Conservation (phyloP, 2,113 vertebrate genomes). For the Stigmatopora nigra region DNA sequence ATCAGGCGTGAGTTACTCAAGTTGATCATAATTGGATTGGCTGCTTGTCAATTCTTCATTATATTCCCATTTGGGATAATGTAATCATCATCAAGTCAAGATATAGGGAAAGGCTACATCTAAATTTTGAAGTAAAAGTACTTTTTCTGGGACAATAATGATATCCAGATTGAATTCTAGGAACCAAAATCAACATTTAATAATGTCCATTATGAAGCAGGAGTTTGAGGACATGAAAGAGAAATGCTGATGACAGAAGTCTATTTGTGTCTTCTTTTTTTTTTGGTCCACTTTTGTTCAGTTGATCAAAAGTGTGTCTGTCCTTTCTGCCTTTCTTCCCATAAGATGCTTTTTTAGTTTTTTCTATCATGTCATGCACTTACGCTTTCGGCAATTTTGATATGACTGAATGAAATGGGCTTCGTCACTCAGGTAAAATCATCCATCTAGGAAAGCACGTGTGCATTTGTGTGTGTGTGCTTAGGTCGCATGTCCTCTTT, state of each 20-base stretch:
- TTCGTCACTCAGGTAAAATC: constrained; percentile 13
- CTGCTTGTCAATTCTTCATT: not conserved
- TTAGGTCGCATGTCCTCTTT: not conserved
- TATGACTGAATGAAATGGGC: constrained; percentile 14
- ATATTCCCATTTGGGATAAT: not conserved
- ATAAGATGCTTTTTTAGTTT: constrained; percentile 10
- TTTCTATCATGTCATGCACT: constrained; percentile 21
- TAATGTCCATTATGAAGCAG: not conserved
- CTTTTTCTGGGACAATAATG: not conserved
- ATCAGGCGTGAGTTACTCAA: too few species aligned
- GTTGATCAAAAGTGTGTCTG: constrained; percentile 15
- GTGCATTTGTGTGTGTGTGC: constrained; percentile 7
- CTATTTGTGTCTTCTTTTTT: constrained; percentile 7
- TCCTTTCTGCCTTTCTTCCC: not conserved
- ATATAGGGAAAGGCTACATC: not conserved
- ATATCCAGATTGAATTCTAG: not conserved
- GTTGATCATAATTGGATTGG: not conserved
- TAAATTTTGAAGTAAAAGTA: not conserved
- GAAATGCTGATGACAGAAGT: constrained; percentile 3
- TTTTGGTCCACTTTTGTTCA: constrained; percentile 4
- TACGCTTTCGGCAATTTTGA: constrained; percentile 19
- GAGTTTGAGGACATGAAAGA: not conserved
- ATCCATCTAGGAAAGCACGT: constrained; percentile 9
- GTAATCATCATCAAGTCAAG: not conserved
- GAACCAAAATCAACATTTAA: not conserved